Evolutionary conservation across 2,888 invertebrate genomes (phyloP), one percentile per base, ranked within the genome.

Genomic region (Gandaritis pyraliata): DNA sequence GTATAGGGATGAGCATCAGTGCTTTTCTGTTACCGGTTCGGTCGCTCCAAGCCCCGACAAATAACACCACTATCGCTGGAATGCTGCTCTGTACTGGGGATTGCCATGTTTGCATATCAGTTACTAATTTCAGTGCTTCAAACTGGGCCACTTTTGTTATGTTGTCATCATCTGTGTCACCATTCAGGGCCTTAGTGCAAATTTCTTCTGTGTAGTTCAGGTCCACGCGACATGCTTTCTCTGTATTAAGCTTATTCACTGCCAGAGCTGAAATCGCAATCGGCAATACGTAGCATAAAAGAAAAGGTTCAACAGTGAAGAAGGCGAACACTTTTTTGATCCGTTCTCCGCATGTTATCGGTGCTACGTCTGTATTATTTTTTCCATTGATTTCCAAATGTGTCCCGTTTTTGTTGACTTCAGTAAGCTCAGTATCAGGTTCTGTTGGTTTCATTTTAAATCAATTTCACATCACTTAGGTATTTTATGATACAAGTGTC

Each of bases 221-320:
- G 70, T 94, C 93, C 0, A 87, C 88, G 30, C 91, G 87, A 70
- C 94, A 94, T 13, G 93, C 92, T 75, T 94, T 94, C 71, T 94
- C 94, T 70, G 93, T 82, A 66, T 94, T 93, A 0, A 94, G 76
- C 66, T 92, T 90, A 55, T 88, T 86, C 1, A 94, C 82, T 8
- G 94, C 92, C 1, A 93, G 76, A 23, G 94, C 93, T 0, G 96
- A 95, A 65, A 94, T 83, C 0, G 94, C 89, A 69, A 87, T 92
- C 11, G 95, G 95, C 76, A 95, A 84, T 23, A 95, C 88, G 72
- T 94, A 95, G 67, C 93, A 94, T 7, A 94, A 82, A 49, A 95
- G 77, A 73, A 94, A 94, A 0, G 95, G 95, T 79, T 95, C 95
- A 1, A 95, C 94, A 0, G 95, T 95, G 15, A 95, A 83, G 66